Conservation (phyloP, 1,140 invertebrate genomes). For the Lutraria rhynchaena region DNA sequence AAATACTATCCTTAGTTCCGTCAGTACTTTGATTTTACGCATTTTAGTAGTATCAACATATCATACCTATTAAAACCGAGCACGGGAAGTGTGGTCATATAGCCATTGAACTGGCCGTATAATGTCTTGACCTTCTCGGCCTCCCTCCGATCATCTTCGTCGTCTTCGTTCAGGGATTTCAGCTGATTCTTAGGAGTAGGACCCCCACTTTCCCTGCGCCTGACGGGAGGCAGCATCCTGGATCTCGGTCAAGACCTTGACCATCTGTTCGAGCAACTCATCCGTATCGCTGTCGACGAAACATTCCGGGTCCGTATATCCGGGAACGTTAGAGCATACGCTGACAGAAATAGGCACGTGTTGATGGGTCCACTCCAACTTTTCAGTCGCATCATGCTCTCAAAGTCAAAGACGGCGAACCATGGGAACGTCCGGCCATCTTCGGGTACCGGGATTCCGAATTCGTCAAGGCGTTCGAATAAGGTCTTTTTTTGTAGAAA, state of each 20-base stretch:
- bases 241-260: neutral
- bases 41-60: too few species aligned
- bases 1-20: too few species aligned
- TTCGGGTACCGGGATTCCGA: neutral
- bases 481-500: conserved; percentile 21
- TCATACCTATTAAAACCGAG: conserved; percentile 48
- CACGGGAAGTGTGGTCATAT: conserved; percentile 39
- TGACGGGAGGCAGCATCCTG: neutral
- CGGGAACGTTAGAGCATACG: conserved; percentile 11
- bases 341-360: conserved; percentile 2
- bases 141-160: neutral
- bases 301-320: conserved; percentile 11
- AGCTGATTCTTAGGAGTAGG: neutral
- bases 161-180: neutral
- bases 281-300: conserved; percentile 27
- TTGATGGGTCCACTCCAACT: conserved; percentile 18
- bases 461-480: conserved; percentile 30
- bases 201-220: conserved; percentile 27
- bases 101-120: conserved; percentile 1
- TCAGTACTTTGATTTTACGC: too few species aligned
- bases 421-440: conserved; percentile 23
- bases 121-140: neutral
- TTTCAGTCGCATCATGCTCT: conserved; percentile 26
- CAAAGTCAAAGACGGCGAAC: conserved; percentile 32
- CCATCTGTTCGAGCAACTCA: conserved; percentile 15